These are phyloP conservation scores for Nannospalax galili DNA, from an alignment of 2,113 vertebrate species.

Conservation along the genomic window DNA sequence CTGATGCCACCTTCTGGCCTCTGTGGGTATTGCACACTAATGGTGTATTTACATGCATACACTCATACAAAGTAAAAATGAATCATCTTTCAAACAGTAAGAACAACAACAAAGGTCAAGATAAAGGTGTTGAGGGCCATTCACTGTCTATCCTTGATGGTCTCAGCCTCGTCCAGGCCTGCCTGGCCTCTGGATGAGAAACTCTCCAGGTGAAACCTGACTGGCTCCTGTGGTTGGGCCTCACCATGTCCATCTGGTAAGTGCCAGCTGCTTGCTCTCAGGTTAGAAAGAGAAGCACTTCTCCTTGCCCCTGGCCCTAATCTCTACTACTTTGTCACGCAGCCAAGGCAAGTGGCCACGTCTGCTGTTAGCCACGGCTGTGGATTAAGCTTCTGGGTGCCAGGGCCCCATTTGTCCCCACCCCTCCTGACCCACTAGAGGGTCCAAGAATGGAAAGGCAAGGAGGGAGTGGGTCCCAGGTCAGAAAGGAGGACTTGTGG, in stretches of 20 bases:
- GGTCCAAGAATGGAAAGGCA: background rate
- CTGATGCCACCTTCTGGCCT: no score
- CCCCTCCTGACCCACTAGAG: background rate
- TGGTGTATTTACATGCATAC: no score
- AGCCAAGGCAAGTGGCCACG: background rate
- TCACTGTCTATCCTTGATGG: background rate
- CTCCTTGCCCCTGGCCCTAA: background rate
- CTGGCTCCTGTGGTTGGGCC: background rate
- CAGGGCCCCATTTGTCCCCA: background rate
- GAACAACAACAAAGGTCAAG: background rate
- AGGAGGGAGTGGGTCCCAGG: background rate
- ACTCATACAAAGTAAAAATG: no score
- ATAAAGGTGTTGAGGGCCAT: background rate
- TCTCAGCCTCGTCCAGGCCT: no score
- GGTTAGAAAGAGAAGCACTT: background rate
- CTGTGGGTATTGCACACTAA: no score
- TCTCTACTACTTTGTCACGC: background rate
- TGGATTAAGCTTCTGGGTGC: background rate
- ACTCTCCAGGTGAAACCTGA: background rate
- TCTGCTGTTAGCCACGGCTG: background rate
- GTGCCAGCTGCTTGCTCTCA: background rate
- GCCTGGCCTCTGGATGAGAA: background rate
- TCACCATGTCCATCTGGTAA: background rate
- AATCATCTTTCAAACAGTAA: no score
- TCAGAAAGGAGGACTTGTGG: no score